Percentiles rank a stretch among this genome's conserved stretches.
Conservation (phyloP, 2,113 vertebrate species). For the Paradisaea rubra region DNA sequence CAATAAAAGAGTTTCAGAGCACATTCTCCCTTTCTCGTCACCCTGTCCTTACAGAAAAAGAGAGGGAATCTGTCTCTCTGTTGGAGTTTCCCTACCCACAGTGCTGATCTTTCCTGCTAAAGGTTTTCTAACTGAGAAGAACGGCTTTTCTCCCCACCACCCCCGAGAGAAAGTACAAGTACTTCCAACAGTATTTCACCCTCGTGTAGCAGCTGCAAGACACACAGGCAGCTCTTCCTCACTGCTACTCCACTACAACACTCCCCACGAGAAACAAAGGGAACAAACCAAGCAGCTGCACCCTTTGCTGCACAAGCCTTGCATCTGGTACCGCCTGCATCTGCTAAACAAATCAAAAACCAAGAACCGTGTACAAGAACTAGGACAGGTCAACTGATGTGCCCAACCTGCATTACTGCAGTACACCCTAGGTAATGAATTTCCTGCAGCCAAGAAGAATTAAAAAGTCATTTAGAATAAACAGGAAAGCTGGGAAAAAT, state of each 20-base stretch:
- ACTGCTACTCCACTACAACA: background rate
- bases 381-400: background rate
- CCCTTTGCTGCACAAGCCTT: background rate
- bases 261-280: background rate
- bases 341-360: background rate
- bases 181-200: background rate
- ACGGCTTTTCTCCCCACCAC: rapidly evolving
- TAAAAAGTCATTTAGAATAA: background rate
- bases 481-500: background rate
- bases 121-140: background rate
- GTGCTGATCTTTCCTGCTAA: background rate
- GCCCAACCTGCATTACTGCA: background rate
- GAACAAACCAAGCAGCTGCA: background rate
- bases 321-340: background rate
- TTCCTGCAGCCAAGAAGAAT: background rate
- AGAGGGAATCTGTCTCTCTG: background rate
- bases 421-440: background rate
- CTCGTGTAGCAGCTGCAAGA: background rate
- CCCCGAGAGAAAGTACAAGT: background rate
- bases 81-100: background rate
- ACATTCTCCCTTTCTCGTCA: background rate
- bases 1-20: background rate
- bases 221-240: background rate
- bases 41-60: background rate
- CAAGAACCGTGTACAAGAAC: background rate